Percentiles rank a stretch among this genome's conserved stretches.
phyloP scores from a whole-genome alignment of 2,888 invertebrate species.

The Trissolcus brochymenae region DNA sequence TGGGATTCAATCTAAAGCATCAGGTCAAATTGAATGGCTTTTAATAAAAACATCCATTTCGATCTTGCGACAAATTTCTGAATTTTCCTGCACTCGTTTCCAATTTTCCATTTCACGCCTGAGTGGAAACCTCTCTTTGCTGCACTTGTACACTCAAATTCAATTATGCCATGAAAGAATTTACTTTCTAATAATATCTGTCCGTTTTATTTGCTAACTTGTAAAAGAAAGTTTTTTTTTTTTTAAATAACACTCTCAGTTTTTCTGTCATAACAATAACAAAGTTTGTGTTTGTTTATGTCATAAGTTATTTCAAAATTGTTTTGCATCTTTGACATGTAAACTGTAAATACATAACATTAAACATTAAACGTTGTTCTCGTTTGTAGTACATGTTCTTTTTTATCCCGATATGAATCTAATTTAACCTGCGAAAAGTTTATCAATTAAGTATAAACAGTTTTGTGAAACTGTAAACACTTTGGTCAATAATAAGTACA shows the following conservation, averaged over 20 bases:
- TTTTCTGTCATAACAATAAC: too few species aligned
- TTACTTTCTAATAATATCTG: constrained; percentile 3
- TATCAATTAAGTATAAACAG: constrained; percentile 26
- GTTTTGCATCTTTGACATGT: not conserved
- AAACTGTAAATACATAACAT: not conserved
- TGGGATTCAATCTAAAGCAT: not conserved
- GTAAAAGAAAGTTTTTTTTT: constrained; percentile 1
- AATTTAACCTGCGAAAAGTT: constrained; percentile 22
- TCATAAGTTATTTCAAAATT: not conserved
- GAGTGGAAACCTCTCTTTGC: not conserved
- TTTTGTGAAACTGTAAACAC: constrained; percentile 39
- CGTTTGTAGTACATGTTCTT: not conserved
- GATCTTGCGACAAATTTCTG: not conserved
- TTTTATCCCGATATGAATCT: not conserved
- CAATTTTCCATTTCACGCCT: constrained; percentile 5
- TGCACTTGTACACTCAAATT: constrained; percentile 1
- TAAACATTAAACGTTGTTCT: not conserved
- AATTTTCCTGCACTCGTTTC: not conserved
- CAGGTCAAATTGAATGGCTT: not conserved
- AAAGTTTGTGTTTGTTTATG: too few species aligned
- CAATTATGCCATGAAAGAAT: constrained; percentile 1
- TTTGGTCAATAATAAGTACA: constrained; percentile 24
- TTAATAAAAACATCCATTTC: not conserved
- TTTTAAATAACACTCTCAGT: too few species aligned
- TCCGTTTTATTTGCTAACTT: not conserved